Conservation (phyloP, 1,140 invertebrate genomes). For the Atta colombica region DNA sequence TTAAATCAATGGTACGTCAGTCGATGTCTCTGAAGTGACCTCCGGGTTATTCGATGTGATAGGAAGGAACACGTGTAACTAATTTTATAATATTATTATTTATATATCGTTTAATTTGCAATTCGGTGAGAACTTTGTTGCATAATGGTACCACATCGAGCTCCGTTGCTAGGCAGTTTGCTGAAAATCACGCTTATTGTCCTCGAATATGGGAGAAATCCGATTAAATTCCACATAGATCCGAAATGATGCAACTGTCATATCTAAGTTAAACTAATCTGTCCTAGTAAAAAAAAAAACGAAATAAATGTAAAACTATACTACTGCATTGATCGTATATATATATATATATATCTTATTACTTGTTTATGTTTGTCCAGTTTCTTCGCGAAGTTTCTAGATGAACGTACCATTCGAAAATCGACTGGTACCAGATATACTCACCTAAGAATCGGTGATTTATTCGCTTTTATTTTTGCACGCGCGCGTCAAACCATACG, state of each 20-base stretch:
- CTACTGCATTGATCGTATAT: not conserved
- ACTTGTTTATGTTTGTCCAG: not conserved
- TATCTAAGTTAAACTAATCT: not conserved
- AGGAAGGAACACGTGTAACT: constrained; percentile 64
- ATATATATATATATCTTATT: not conserved
- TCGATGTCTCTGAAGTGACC: constrained; percentile 36
- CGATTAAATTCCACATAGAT: not conserved
- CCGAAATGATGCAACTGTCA: not conserved
- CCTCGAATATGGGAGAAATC: not conserved
- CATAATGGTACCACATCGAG: not conserved
- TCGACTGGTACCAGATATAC: not conserved
- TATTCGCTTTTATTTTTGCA: not conserved
- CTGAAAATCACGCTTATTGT: not conserved
- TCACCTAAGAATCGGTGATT: not conserved
- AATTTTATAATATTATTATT: constrained; percentile 32
- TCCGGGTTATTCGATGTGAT: constrained; percentile 64
- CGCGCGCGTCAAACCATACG: not conserved
- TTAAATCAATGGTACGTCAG: constrained; percentile 61
- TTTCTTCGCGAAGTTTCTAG: not conserved
- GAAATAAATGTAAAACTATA: not conserved
- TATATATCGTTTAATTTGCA: not conserved
- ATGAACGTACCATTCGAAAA: not conserved
- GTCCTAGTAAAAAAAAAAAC: not conserved
- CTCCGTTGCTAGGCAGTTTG: not conserved
- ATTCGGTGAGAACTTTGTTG: not conserved